Evolutionary conservation across 2,888 invertebrate genomes (phyloP), one percentile per base, ranked within the genome.

Genomic region (Theretra japonica): DNA sequence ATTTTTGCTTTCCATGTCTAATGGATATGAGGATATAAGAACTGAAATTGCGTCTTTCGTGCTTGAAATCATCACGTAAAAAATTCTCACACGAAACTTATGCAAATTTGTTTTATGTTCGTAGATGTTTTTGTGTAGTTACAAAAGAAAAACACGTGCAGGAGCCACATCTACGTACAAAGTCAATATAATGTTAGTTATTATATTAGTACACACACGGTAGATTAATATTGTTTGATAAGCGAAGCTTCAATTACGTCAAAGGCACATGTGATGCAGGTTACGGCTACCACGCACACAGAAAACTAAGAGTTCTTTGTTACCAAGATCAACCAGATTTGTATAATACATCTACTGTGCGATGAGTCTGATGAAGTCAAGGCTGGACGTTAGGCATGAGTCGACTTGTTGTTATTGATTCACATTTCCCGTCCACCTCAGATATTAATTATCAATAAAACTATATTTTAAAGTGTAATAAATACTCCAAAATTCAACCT

Each of bases 141-240:
- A 15, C 11, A 15, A 41, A 41, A 15, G 11, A 41, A 41, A 41
- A 41, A 41, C 11, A 41, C 41, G 41, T 2, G 41, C 15, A 41
- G 41, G 15, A 41, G 41, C 11, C 8, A 33, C 41, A 41, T 1
- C 41, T 41, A 41, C 15, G 41, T 15, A 41, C 41, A 76, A 74
- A 69, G 75, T 77, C 75, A 74, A 69, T 21, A 23, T 59, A 59
- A 4, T 59, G 15, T 21, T 25, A 4, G n/a, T 21, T 15, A n/a
- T 57, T n/a, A 7, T 59, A 59, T 19, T 53, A 53, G n/a, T n/a
- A n/a, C n/a, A 53, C 7, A n/a, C 5, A n/a, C 53, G 4, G 53
- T 19, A 17, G 53, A 53, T 53, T n/a, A 19, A 60, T 60, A 6
- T 60, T 30, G 28, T 28, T 15, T 30, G 19, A 28, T 60, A 30